phyloP scores from a whole-genome alignment of 2,113 vertebrate genomes.

The Clupea harengus region DNA sequence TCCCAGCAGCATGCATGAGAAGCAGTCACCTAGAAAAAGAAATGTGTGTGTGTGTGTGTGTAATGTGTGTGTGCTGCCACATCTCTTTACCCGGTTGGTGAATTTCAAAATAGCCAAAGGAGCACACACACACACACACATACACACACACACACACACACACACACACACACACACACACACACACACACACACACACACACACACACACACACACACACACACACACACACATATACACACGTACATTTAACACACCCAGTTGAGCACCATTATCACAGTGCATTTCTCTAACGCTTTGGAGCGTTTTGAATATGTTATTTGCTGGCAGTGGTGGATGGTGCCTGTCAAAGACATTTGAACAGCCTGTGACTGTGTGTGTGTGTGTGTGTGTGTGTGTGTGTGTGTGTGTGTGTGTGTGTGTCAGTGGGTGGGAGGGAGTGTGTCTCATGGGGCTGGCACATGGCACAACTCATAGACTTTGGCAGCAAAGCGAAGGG shows the following conservation, averaged over 20 bases:
- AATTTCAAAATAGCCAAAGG: background rate
- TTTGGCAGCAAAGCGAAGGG: constrained; percentile 21
- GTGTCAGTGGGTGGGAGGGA: background rate
- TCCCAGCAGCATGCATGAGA: background rate
- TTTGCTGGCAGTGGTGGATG: constrained; percentile 28
- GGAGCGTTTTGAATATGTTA: constrained; percentile 41
- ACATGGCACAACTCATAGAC: constrained; percentile 3
- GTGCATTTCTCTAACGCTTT: constrained; percentile 31
- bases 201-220: background rate
- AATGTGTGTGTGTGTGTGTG: background rate
- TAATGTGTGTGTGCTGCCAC: background rate
- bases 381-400: constrained; percentile 31
- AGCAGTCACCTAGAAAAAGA: background rate
- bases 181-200: background rate
- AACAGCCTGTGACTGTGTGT: constrained; percentile 40
- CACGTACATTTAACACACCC: background rate
- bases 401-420: constrained; percentile 1
- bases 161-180: background rate
- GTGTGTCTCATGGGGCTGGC: background rate
- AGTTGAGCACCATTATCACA: constrained; percentile 31
- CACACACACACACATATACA: background rate
- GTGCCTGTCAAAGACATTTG: constrained; percentile 34
- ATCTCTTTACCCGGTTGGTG: background rate
- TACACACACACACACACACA: background rate
- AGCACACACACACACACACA: background rate